Percentiles rank a stretch among this genome's conserved stretches.
phyloP scores from a whole-genome alignment of 2,113 vertebrate species.

The Larimichthys polyactis region DNA sequence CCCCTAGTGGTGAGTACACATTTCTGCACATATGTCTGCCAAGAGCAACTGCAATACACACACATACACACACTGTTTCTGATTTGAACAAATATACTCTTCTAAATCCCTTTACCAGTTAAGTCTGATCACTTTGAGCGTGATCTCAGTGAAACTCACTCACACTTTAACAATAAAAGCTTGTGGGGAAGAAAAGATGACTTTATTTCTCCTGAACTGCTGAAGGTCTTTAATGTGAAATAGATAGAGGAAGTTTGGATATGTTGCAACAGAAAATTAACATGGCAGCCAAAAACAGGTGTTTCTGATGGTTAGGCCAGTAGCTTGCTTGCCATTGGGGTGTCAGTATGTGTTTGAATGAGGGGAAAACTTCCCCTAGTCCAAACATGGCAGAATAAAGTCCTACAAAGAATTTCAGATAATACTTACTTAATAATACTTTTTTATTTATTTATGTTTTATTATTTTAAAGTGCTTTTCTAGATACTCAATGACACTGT shows the following conservation, averaged over 20 bases:
- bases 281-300: background rate
- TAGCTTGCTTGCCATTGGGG: background rate
- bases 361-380: background rate
- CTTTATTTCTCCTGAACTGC: background rate
- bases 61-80: background rate
- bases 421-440: no score
- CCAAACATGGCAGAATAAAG: background rate
- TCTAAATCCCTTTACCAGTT: background rate
- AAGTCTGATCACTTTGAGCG: background rate
- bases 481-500: no score
- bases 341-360: background rate
- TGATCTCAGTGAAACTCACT: background rate
- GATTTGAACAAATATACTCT: background rate
- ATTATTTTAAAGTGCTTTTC: no score
- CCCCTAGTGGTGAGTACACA: conserved; percentile 91
- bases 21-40: background rate
- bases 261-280: background rate
- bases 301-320: background rate
- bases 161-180: background rate
- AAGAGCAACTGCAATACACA: background rate
- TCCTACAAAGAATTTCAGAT: background rate
- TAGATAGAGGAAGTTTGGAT: background rate
- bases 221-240: background rate
- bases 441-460: no score
- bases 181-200: background rate